Evolutionary conservation across 2,797 vertebrate genomes (phyloP), one percentile per base, ranked within the genome.

Genomic region (Ctenochaetus hawaiiensis): DNA sequence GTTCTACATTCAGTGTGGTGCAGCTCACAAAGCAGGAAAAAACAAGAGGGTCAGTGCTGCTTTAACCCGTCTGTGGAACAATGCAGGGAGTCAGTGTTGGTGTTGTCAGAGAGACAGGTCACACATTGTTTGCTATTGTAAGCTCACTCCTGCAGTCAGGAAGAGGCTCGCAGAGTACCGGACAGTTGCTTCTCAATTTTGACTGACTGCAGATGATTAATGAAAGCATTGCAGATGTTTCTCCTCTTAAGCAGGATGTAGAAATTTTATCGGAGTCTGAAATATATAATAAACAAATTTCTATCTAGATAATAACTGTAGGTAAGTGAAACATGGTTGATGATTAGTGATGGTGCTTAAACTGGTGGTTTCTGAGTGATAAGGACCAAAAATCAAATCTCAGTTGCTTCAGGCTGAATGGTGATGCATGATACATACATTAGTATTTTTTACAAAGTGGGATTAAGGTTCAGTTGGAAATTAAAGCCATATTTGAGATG

Each of bases 1-100:
- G 53, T 72, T 84, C 47, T 41, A 26, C 49, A 10, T 60, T 16
- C 39, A 10, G 43, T 45, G 23, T 77, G 68, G 72, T 82, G 30
- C 8, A 8, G 78, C 68, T 58, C 66, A 80, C 73, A 82, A 73
- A 54, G 67, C 75, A 90, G 86, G 82, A 80, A 84, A 72, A 74
- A 89, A 80, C 49, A 79, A 60, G 52, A 47, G 56, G 64, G 49
- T 37, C 12, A 16, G 45, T 18, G 26, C 65, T 67, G 63, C 13
- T 78, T 81, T 77, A 75, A 70, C 56, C 47, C 20, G 7, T 63
- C 72, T 51, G n/a, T 17, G 30, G 80, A 83, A 88, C 86, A 92
- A 81, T 80, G 70, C 69, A 59, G 62, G 17, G 59, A 59, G 44
- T 47, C 45, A 34, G 14, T 57, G 49, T 26, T 20, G 23, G 43